Evolutionary conservation across 2,888 invertebrate genomes (phyloP).

Genomic region (Acleris emargana): DNA sequence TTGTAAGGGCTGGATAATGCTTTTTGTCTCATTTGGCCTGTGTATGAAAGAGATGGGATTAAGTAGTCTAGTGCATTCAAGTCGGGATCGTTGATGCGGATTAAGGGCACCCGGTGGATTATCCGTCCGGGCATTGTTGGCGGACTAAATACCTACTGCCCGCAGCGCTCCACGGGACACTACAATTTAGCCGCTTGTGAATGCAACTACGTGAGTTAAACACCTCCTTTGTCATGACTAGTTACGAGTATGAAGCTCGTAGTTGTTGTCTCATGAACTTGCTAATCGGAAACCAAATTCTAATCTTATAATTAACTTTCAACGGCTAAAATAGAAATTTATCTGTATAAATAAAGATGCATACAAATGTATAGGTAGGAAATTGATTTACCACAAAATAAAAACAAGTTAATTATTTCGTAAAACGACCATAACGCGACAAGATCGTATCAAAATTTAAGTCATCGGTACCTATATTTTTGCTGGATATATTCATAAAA

Average conservation of each 20-base stretch:
- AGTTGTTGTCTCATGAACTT: not conserved
- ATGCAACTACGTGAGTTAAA: not conserved
- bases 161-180: constrained; percentile 2
- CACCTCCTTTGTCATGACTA: not conserved
- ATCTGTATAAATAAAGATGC: too few relatives aligned
- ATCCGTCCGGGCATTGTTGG: constrained; percentile 27
- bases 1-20: constrained; percentile 1
- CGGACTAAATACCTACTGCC: constrained; percentile 13
- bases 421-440: not conserved
- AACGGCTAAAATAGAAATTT: too few relatives aligned
- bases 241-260: not conserved
- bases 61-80: constrained; percentile 12
- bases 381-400: too few relatives aligned
- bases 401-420: too few relatives aligned
- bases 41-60: constrained; percentile 22
- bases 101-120: constrained; percentile 24
- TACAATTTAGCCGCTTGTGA: constrained; percentile 10
- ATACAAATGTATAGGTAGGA: too few relatives aligned
- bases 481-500: not conserved
- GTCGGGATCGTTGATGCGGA: constrained; percentile 18
- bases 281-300: too few relatives aligned
- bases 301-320: too few relatives aligned
- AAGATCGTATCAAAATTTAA: not conserved
- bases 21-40: constrained; percentile 2
- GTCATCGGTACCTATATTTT: not conserved